These are phyloP conservation scores for Ophion slaviceki DNA, from an alignment of 2,888 invertebrate genomes.

Conservation along the genomic window DNA sequence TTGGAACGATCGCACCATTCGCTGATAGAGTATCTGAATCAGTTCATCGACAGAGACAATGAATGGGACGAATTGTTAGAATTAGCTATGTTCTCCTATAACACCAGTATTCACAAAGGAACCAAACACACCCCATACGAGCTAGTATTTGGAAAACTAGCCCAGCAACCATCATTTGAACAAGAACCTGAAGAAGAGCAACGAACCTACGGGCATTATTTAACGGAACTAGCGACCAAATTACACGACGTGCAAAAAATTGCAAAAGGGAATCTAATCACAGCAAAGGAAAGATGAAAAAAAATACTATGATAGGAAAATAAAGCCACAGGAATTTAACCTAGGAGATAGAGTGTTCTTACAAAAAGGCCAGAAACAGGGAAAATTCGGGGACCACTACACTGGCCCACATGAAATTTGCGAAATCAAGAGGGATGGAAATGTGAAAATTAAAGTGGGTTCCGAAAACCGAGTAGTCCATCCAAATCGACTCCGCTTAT, in stretches of 20 bases:
- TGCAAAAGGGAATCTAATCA: slow-evolving; percentile 23
- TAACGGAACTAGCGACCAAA: slow-evolving; percentile 1
- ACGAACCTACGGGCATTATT: slow-evolving; percentile 47
- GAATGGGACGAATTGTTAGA: no score
- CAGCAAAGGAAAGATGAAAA: not conserved
- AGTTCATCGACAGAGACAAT: no score
- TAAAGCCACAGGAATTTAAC: slow-evolving; percentile 1
- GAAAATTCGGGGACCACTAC: slow-evolving; percentile 12
- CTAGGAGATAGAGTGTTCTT: not conserved
- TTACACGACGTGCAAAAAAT: slow-evolving; percentile 12
- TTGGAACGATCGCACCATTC: no score
- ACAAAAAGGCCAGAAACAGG: not conserved
- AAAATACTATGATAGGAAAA: not conserved
- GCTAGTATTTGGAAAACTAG: not conserved
- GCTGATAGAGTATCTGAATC: no score
- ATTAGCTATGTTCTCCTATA: no score
- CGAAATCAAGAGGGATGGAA: no score
- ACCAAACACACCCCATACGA: slow-evolving; percentile 2
- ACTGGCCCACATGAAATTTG: no score
- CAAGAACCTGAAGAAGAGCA: not conserved
- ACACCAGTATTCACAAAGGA: not conserved
- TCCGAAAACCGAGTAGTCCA: no score
- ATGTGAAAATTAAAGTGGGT: no score
- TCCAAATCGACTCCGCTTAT: no score
- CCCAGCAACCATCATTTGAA: slow-evolving; percentile 47